Conservation (phyloP, 2,113 vertebrate species). For the Solea senegalensis region DNA sequence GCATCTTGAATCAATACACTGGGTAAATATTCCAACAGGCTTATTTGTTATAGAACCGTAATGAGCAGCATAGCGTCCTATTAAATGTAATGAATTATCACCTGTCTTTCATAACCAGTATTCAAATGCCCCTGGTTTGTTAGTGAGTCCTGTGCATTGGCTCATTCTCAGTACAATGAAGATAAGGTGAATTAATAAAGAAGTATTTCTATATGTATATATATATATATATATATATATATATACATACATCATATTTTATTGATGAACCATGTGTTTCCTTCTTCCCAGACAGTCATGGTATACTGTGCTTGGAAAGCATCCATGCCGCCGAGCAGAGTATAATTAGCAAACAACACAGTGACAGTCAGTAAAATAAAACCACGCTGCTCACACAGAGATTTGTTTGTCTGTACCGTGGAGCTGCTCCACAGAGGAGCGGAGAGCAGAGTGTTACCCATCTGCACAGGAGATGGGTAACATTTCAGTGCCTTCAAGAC, state of each 20-base stretch:
- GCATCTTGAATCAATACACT: conserved; percentile 3
- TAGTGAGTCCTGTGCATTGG: conserved; percentile 36
- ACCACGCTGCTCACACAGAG: conserved; percentile 38
- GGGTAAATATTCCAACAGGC: conserved; percentile 45
- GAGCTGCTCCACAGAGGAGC: background rate
- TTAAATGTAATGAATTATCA: conserved; percentile 72
- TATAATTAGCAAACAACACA: conserved; percentile 66
- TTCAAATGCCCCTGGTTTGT: conserved; percentile 38
- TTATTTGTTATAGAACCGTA: conserved; percentile 30
- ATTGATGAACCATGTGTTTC: conserved; percentile 72
- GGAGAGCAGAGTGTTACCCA: background rate
- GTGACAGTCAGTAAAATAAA: conserved; percentile 62
- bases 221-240: too few species aligned
- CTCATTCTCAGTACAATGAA: conserved; percentile 44
- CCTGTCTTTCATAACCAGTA: conserved; percentile 47
- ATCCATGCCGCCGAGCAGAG: conserved; percentile 55
- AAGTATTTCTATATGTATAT: conserved; percentile 80
- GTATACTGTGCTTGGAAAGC: conserved; percentile 63
- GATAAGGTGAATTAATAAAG: conserved; percentile 73
- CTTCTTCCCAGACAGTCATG: conserved; percentile 50
- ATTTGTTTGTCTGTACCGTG: conserved; percentile 40
- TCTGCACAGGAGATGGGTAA: conserved; percentile 35
- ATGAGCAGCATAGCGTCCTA: conserved; percentile 59
- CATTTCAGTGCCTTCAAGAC: conserved; percentile 29
- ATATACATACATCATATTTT: conserved; percentile 58